Conservation (phyloP, 2,797 vertebrate species). For the Alauda arvensis region DNA sequence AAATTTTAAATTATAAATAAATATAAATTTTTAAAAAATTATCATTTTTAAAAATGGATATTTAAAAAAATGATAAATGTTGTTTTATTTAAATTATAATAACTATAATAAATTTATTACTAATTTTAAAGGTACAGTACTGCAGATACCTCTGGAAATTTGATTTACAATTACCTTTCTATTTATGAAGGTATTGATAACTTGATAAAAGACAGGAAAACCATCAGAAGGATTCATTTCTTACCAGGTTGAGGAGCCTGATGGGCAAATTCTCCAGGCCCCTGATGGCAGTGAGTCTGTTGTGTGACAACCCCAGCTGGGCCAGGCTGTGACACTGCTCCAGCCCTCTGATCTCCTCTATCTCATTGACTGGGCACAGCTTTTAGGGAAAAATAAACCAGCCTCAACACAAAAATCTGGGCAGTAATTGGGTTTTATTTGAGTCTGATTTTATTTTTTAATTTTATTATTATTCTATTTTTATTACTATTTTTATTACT, state of each 20-base stretch:
- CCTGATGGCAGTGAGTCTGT: constrained; percentile 77
- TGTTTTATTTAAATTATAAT: too few relatives aligned
- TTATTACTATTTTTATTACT: too few relatives aligned
- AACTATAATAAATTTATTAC: too few relatives aligned
- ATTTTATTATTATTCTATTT: too few relatives aligned
- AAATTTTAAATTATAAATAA: too few relatives aligned
- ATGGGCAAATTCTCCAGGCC: constrained; percentile 80
- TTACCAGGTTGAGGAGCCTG: constrained; percentile 82
- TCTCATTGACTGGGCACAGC: constrained; percentile 77
- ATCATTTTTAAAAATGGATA: too few relatives aligned
- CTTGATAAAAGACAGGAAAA: not conserved
- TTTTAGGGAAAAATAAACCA: constrained; percentile 64
- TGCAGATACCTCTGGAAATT: not conserved
- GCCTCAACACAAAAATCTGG: not conserved
- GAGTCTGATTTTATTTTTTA: too few relatives aligned
- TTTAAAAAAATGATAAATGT: too few relatives aligned
- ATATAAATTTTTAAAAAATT: too few relatives aligned
- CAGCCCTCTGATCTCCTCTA: constrained; percentile 82
- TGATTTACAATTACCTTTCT: fast-evolving
- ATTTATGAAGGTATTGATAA: too few relatives aligned
- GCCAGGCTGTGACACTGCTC: constrained; percentile 78
- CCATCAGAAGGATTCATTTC: not conserved
- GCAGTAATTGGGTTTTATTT: not conserved
- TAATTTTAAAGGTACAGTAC: too few relatives aligned
- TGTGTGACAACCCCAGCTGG: constrained; percentile 84